Conservation (phyloP, 2,888 invertebrate species). For the Alitta virens region DNA sequence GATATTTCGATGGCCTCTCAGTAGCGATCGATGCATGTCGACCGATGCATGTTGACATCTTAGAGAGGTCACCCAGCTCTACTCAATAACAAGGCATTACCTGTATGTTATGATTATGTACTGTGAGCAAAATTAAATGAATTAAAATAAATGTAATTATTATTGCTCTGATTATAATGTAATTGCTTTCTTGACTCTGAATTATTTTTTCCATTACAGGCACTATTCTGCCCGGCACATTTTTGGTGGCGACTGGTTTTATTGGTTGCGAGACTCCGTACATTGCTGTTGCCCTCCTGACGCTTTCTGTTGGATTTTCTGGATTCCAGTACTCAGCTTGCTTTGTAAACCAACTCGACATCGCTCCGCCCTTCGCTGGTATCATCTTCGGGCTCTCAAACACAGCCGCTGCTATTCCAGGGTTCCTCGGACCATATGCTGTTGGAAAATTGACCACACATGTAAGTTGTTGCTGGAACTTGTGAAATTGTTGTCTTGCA, state of each 20-base stretch:
- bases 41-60: too few species aligned
- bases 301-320: constrained; percentile 94
- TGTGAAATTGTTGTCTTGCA: too few species aligned
- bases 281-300: constrained; percentile 78
- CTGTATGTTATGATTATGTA: too few species aligned
- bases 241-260: constrained; percentile 25
- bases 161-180: too few species aligned
- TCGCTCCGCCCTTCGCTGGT: constrained; percentile 34
- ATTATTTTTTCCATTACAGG: constrained; percentile 8
- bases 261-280: constrained; percentile 24
- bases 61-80: too few species aligned
- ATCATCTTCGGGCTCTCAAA: constrained; percentile 34
- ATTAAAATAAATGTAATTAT: too few species aligned
- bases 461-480: constrained; percentile 22
- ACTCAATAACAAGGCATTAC: too few species aligned
- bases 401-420: constrained; percentile 33
- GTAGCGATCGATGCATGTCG: too few species aligned
- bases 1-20: too few species aligned
- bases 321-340: constrained; percentile 67
- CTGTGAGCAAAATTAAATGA: too few species aligned
- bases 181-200: too few species aligned
- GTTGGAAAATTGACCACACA: constrained; percentile 23
- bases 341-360: constrained; percentile 34
- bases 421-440: constrained; percentile 30
- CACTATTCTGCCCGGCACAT: constrained; percentile 22